These are phyloP conservation scores for Caenorhabditis remanei DNA, from an alignment of 1,140 invertebrate species.

Conservation along the genomic window DNA sequence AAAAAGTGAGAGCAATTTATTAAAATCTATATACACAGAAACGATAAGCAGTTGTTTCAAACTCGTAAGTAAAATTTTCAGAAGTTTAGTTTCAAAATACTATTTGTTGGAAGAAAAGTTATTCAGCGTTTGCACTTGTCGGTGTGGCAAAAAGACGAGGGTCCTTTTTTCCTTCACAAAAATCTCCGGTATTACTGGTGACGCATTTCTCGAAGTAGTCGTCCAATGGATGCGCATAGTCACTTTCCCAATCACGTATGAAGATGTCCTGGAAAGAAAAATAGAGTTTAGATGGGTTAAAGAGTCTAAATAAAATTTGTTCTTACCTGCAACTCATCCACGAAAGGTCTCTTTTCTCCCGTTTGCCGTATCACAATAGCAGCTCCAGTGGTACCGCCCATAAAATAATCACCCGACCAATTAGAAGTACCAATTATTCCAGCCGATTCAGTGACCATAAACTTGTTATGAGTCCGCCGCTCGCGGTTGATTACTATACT, in stretches of 20 bases:
- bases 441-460: constrained; percentile 94
- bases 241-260: constrained; percentile 71
- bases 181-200: constrained; percentile 60
- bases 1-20: no score
- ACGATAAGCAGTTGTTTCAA: no score
- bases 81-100: no score
- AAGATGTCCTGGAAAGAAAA: constrained; percentile 58
- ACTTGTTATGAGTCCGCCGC: constrained; percentile 97
- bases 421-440: constrained; percentile 97
- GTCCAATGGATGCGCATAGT: constrained; percentile 72
- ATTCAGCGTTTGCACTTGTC: constrained; percentile 3
- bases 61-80: no score
- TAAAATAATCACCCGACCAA: constrained; percentile 97
- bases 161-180: constrained; percentile 75
- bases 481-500: constrained; percentile 88
- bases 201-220: constrained; percentile 73
- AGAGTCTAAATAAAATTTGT: neutral
- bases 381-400: constrained; percentile 88
- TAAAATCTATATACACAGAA: no score
- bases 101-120: neutral
- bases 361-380: constrained; percentile 74
- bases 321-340: constrained; percentile 49
- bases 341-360: constrained; percentile 50
- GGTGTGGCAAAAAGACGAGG: constrained; percentile 67
- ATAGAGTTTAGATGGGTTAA: neutral